Conservation (phyloP, 2,797 vertebrate species). For the Nannoperca obscura region DNA sequence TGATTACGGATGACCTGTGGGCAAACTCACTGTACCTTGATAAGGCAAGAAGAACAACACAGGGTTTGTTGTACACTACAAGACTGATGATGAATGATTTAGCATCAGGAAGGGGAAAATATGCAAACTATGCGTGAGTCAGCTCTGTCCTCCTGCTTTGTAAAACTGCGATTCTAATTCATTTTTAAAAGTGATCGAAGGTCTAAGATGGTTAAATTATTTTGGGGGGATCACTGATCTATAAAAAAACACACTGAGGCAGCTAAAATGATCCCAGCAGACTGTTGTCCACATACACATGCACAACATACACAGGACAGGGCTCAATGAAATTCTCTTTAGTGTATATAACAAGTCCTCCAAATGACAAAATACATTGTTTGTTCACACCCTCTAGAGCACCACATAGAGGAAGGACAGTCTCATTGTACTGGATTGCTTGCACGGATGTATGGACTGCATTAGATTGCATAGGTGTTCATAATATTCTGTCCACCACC, state of each 20-base stretch:
- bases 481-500: background rate
- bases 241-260: background rate
- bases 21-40: conserved; percentile 18
- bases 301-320: background rate
- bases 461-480: background rate
- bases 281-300: background rate
- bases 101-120: background rate
- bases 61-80: background rate
- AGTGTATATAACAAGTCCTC: background rate
- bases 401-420: background rate
- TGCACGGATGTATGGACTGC: background rate
- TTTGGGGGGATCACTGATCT: background rate
- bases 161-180: background rate
- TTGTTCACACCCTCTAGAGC: background rate
- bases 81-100: background rate
- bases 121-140: background rate
- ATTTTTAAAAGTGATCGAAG: background rate
- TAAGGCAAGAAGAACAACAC: conserved; percentile 16
- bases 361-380: background rate
- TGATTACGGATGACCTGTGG: conserved; percentile 41
- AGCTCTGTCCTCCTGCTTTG: background rate
- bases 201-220: background rate
- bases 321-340: background rate
- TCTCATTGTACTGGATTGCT: background rate
- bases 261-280: background rate